These are phyloP conservation scores for Branchipolynoe longqiensis DNA, from an alignment of 2,888 invertebrate genomes.

Conservation along the genomic window DNA sequence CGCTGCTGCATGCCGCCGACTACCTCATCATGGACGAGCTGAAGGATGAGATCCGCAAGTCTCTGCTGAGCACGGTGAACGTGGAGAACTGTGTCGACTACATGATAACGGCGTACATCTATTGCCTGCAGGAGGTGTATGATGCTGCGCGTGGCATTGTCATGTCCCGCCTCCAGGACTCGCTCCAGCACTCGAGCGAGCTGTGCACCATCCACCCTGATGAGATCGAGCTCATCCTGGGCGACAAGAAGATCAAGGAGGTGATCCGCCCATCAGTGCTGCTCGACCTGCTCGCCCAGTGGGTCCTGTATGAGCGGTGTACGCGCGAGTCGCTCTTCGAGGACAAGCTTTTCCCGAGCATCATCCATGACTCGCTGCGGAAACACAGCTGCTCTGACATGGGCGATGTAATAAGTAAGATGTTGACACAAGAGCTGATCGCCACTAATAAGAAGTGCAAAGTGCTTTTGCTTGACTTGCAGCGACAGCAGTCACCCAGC, in stretches of 20 bases:
- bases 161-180: constrained; percentile 48
- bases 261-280: constrained; percentile 8
- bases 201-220: constrained; percentile 34
- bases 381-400: constrained; percentile 9
- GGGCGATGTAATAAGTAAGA: neutral
- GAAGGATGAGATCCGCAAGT: constrained; percentile 43
- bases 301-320: constrained; percentile 39
- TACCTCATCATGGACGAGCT: constrained; percentile 53
- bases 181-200: constrained; percentile 49
- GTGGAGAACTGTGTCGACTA: constrained; percentile 52
- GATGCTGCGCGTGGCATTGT: constrained; percentile 29
- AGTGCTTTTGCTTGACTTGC: neutral
- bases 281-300: constrained; percentile 15
- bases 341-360: constrained; percentile 37
- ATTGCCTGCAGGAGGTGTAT: constrained; percentile 41
- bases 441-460: constrained; percentile 29
- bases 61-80: constrained; percentile 35
- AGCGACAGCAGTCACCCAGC: neutral
- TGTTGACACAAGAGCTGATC: constrained; percentile 37
- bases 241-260: constrained; percentile 40
- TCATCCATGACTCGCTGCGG: constrained; percentile 13
- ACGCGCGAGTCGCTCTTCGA: constrained; percentile 14
- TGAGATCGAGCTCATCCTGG: constrained; percentile 44
- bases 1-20: constrained; percentile 49
- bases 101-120: constrained; percentile 44